phyloP scores from a whole-genome alignment of 1,140 invertebrate species.

The Nilaparvata lugens region DNA sequence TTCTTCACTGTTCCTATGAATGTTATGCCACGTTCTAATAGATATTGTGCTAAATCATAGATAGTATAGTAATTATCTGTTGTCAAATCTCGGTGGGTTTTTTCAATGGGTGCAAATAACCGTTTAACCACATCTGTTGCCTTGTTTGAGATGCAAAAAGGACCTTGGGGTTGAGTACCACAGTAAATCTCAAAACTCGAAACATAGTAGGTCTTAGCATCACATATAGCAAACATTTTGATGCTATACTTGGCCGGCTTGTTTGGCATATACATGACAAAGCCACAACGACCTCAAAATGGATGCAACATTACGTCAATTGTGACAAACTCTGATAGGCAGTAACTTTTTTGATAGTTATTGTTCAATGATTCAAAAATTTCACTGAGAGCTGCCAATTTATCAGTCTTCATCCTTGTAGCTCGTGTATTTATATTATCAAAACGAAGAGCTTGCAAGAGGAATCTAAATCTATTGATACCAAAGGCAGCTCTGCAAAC shows the following conservation, averaged over 20 bases:
- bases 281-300: slow-evolving; percentile 32
- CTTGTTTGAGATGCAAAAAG: slow-evolving; percentile 4
- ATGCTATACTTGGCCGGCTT: slow-evolving; percentile 24
- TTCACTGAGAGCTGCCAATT: slow-evolving; percentile 28
- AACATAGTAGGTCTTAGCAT: slow-evolving; percentile 18
- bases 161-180: background rate
- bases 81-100: slow-evolving; percentile 29
- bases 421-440: slow-evolving; percentile 26
- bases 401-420: slow-evolving; percentile 27
- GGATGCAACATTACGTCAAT: slow-evolving; percentile 35
- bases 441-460: slow-evolving; percentile 28
- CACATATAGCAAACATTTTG: slow-evolving; percentile 28
- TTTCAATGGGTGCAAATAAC: background rate
- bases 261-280: slow-evolving; percentile 29
- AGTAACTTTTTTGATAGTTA: slow-evolving; percentile 25
- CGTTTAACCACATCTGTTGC: background rate
- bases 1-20: slow-evolving; percentile 27
- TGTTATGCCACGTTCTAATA: slow-evolving; percentile 23
- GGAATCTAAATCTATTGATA: slow-evolving; percentile 30
- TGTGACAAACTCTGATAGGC: slow-evolving; percentile 25
- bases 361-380: slow-evolving; percentile 27
- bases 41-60: slow-evolving; percentile 13
- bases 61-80: slow-evolving; percentile 31
- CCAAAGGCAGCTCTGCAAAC: slow-evolving; percentile 28
- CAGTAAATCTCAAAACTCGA: slow-evolving; percentile 1